phyloP scores from a whole-genome alignment of 2,113 vertebrate species.

The Conger conger region DNA sequence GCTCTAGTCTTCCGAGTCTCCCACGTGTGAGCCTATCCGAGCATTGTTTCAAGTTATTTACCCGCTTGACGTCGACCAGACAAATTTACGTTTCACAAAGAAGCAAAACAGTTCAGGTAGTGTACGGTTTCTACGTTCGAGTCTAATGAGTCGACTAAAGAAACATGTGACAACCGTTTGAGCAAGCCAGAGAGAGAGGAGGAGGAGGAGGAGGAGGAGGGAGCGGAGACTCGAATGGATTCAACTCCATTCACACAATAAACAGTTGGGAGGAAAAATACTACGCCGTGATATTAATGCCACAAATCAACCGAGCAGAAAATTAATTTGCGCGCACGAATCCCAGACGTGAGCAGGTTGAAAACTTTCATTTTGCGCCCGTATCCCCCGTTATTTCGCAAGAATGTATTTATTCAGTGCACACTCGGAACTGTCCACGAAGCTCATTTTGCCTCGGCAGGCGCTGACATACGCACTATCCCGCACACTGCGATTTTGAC shows the following conservation, averaged over 20 bases:
- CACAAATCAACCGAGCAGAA: neutral
- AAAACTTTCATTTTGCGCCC: neutral
- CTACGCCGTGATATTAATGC: neutral
- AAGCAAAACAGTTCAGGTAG: neutral
- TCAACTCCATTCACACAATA: neutral
- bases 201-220: neutral
- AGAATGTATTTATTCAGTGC: neutral
- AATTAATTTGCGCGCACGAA: neutral
- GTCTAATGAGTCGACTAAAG: neutral
- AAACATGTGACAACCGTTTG: conserved; percentile 1
- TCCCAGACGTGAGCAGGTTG: neutral
- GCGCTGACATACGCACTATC: neutral
- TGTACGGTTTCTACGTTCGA: neutral
- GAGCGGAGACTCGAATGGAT: neutral
- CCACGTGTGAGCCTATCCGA: neutral
- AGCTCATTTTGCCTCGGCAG: neutral
- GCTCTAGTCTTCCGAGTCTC: neutral
- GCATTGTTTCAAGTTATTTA: neutral
- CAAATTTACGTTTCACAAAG: neutral
- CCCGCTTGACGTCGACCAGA: neutral
- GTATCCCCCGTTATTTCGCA: neutral
- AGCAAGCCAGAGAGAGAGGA: neutral
- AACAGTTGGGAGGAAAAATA: neutral
- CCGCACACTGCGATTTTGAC: no score
- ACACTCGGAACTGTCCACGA: neutral